Evolutionary conservation across 2,797 vertebrate genomes (phyloP), one percentile per base, ranked within the genome.

Genomic region (Spondyliosoma cantharus): DNA sequence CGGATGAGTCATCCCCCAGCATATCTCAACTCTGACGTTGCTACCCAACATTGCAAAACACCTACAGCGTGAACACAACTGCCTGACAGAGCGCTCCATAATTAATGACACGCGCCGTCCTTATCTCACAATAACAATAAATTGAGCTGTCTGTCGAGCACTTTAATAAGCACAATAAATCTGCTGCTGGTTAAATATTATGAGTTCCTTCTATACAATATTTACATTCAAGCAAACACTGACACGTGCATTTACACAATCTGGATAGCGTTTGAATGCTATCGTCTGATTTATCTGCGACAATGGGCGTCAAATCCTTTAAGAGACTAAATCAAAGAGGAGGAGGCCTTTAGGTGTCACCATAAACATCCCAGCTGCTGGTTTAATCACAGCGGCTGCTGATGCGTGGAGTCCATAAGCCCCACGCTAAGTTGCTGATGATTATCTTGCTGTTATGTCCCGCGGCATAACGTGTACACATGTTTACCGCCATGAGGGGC

Each of bases 351-450:
- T 15, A 49, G 59, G 63, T 61, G 7, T 72, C 52, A 74, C 67
- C 53, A 67, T 37, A 59, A 83, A 11, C 32, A 32, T 5, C 32
- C 7, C 4, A 3, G 4, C 29, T 29, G 29, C 6, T 14, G 3
- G 32, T 80, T 71, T 76, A 80, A 71, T 78, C 64, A 50, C 32
- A 17, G 70, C 80, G 64, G 78, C 81, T 80, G 81, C 67, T 76
- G 62, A 69, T 37, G n/a, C 1, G 2, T 32, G 43, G 48, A 7
- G 60, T 57, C 57, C 3, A 20, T 50, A 50, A 76, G 4, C 72
- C 22, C 48, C 7, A 56, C 48, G 67, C 13, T 53, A 27, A 59
- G 32, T 13, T 58, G n/a, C 12, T 29, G 5, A 32, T 50, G 11
- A 76, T 57, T 60, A 59, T 2, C 27, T 56, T 13, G 29, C 22